Conservation (phyloP, 2,797 vertebrate genomes). For the Danionella dracula region DNA sequence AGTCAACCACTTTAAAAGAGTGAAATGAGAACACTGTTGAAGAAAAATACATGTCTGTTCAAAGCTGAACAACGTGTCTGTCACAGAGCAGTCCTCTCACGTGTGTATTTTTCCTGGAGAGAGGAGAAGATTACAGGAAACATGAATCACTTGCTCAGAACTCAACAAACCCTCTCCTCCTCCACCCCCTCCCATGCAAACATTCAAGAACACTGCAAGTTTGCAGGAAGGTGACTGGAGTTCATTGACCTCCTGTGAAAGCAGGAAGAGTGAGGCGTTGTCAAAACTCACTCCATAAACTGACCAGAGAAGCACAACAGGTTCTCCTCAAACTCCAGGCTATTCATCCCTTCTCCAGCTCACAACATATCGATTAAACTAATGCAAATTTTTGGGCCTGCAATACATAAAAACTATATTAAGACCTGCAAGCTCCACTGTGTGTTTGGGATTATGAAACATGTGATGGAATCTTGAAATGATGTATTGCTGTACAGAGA, state of each 20-base stretch:
- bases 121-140: not conserved
- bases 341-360: no score
- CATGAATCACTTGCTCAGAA: slow-evolving; percentile 18
- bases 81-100: not conserved
- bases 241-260: slow-evolving; percentile 36
- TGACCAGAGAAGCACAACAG: not conserved
- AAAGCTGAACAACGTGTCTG: not conserved
- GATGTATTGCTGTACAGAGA: no score
- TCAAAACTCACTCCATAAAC: slow-evolving; percentile 32
- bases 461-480: no score
- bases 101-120: not conserved
- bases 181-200: not conserved
- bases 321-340: no score
- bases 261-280: slow-evolving; percentile 20
- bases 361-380: no score
- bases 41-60: no score
- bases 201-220: not conserved
- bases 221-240: slow-evolving; percentile 31
- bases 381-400: no score
- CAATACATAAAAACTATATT: no score
- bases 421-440: no score
- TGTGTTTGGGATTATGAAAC: no score
- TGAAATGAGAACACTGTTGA: no score
- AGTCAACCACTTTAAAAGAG: no score
- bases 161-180: slow-evolving; percentile 15